Evolutionary conservation across 2,888 invertebrate genomes (phyloP).

Genomic region (Tryphoninae sp.): DNA sequence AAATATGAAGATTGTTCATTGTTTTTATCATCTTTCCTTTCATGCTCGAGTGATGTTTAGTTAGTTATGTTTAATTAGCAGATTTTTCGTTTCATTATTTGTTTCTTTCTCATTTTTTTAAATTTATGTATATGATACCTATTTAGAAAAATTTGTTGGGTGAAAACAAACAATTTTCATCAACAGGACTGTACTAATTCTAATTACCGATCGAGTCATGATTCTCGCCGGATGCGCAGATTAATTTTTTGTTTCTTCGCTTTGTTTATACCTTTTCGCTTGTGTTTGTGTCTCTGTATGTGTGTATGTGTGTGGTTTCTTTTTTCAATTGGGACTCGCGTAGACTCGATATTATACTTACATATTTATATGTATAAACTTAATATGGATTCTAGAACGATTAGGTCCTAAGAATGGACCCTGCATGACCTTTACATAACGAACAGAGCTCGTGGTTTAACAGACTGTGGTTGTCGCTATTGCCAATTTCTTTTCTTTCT

Average conservation of each 20-base stretch:
- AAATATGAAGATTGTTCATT: slow-evolving; percentile 56
- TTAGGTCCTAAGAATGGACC: slow-evolving; percentile 64
- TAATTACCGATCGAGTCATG: slow-evolving; percentile 37
- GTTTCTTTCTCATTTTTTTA: slow-evolving; percentile 18
- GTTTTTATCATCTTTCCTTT: slow-evolving; percentile 34
- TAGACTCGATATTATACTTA: slow-evolving; percentile 54
- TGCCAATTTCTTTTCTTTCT: slow-evolving; percentile 35
- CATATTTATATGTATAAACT: slow-evolving; percentile 60
- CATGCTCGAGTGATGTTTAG: slow-evolving; percentile 27
- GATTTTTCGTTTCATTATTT: slow-evolving; percentile 33
- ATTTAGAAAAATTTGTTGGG: slow-evolving; percentile 55
- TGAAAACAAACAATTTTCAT: slow-evolving; percentile 27
- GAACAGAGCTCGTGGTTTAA: slow-evolving; percentile 54
- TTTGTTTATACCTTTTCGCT: slow-evolving; percentile 3
- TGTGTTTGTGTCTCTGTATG: neutral
- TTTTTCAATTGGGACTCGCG: slow-evolving; percentile 34
- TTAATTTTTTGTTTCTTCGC: slow-evolving; percentile 20
- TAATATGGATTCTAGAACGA: slow-evolving; percentile 62
- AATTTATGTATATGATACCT: slow-evolving; percentile 54
- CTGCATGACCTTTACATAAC: slow-evolving; percentile 64
- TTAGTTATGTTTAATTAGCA: slow-evolving; percentile 2
- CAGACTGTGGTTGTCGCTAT: slow-evolving; percentile 50
- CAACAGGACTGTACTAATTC: slow-evolving; percentile 48
- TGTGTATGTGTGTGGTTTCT: neutral
- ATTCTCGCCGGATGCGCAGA: slow-evolving; percentile 27